These are phyloP conservation scores for Ericerus pela DNA, from an alignment of 1,140 invertebrate genomes.

Conservation along the genomic window DNA sequence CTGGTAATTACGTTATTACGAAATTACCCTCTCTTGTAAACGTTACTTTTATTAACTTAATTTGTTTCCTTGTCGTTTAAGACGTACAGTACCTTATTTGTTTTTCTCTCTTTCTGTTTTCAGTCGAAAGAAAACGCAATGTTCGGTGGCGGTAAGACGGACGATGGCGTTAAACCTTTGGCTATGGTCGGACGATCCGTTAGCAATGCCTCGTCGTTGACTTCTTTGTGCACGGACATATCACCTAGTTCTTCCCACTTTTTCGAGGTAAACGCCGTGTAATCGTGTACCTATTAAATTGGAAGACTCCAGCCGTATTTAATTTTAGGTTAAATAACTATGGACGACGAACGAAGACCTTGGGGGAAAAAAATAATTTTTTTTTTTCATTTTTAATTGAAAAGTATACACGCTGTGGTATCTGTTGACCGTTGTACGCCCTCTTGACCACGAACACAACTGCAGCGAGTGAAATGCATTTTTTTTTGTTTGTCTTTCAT, in stretches of 20 bases:
- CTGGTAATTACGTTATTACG: no score
- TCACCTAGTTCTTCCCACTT: conserved; percentile 71
- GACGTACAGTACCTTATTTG: no score
- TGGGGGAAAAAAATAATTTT: not conserved
- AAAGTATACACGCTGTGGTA: not conserved
- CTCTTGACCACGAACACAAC: conserved; percentile 37
- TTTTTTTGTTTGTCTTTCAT: no score
- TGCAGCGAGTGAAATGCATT: conserved; percentile 61
- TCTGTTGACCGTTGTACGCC: not conserved
- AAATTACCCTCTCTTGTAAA: no score
- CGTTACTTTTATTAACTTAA: no score
- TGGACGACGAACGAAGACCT: not conserved
- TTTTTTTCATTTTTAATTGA: not conserved
- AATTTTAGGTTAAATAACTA: not conserved
- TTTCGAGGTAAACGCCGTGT: conserved; percentile 47
- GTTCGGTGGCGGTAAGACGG: not conserved
- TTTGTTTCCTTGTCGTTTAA: no score
- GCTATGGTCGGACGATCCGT: conserved; percentile 32
- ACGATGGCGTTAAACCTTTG: conserved; percentile 3
- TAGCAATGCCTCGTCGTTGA: conserved; percentile 45
- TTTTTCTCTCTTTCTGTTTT: no score
- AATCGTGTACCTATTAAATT: not conserved
- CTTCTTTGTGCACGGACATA: conserved; percentile 57
- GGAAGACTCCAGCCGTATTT: not conserved
- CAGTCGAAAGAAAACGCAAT: not conserved